Percentiles rank a stretch among this genome's conserved stretches.
These are phyloP conservation scores for Drosophila littoralis DNA, from an alignment of 1,140 invertebrate genomes.

Conservation along the genomic window DNA sequence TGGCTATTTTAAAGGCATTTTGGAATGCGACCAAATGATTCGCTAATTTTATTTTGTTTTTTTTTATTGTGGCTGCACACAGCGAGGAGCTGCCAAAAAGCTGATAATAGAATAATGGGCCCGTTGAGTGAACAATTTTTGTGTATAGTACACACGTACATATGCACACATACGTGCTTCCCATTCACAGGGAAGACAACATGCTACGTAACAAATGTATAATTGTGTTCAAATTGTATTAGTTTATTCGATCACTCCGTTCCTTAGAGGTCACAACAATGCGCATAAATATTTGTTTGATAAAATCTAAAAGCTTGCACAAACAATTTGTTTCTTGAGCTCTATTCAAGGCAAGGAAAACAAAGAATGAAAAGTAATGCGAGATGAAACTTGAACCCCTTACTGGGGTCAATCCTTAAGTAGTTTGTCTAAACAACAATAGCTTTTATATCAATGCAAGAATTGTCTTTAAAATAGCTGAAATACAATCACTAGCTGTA, in stretches of 20 bases:
- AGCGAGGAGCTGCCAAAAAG: slow-evolving; percentile 14
- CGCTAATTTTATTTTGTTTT: slow-evolving; percentile 39
- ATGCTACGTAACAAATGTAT: slow-evolving; percentile 3
- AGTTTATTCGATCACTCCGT: not conserved
- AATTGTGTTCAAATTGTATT: slow-evolving; percentile 8
- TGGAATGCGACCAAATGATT: slow-evolving; percentile 46
- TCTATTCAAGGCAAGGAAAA: slow-evolving; percentile 4
- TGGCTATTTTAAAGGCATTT: slow-evolving; percentile 48
- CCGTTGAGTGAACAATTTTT: slow-evolving; percentile 40
- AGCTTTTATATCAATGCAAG: not conserved
- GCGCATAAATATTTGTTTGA: slow-evolving; percentile 9
- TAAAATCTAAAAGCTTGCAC: not conserved
- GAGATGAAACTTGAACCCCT: slow-evolving; percentile 22
- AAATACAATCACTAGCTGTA: slow-evolving; percentile 6
- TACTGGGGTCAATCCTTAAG: slow-evolving; percentile 19
- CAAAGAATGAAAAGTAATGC: slow-evolving; percentile 18
- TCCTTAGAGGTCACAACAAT: slow-evolving; percentile 10
- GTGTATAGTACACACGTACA: slow-evolving; percentile 4
- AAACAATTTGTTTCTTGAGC: not conserved
- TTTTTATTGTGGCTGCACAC: slow-evolving; percentile 23
- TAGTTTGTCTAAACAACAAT: slow-evolving; percentile 16
- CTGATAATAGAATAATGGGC: slow-evolving; percentile 54
- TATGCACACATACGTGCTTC: slow-evolving; percentile 1
- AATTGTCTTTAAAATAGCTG: not conserved
- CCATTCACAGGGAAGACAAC: slow-evolving; percentile 15